Percentiles rank a stretch among this genome's conserved stretches.
Conservation (phyloP, 2,113 vertebrate species). For the Laticauda colubrina region DNA sequence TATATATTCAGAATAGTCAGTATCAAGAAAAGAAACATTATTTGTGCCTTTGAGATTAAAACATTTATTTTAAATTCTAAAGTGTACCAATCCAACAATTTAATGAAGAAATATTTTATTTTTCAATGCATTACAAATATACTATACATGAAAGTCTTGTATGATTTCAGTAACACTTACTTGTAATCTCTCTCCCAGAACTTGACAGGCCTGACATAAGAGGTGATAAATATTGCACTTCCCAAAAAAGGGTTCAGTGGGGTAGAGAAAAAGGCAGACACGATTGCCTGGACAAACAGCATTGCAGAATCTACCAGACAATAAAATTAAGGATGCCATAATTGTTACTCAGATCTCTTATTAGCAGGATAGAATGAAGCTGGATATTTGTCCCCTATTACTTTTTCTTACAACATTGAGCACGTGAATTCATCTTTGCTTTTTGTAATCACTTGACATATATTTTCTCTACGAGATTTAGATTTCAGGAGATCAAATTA, state of each 20-base stretch:
- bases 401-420: not conserved
- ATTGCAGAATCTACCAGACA: constrained; percentile 81
- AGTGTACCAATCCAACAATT: not conserved
- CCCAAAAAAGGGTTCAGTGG: constrained; percentile 87
- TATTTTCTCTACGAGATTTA: not conserved
- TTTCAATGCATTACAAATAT: not conserved
- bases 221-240: constrained; percentile 90
- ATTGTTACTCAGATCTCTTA: not conserved
- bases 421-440: not conserved
- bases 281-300: constrained; percentile 83
- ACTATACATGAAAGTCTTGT: not conserved
- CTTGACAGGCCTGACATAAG: constrained; percentile 87
- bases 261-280: constrained; percentile 86
- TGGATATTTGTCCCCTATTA: not conserved
- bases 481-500: not conserved
- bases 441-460: not conserved
- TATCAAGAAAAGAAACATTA: not conserved
- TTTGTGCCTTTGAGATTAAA: not conserved
- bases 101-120: not conserved
- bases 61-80: not conserved
- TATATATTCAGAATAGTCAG: not conserved
- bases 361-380: not conserved
- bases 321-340: constrained; percentile 69
- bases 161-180: constrained; percentile 66
- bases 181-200: constrained; percentile 94